Conservation (phyloP, 23 tunicate genomes). For the Corella eumyota region DNA sequence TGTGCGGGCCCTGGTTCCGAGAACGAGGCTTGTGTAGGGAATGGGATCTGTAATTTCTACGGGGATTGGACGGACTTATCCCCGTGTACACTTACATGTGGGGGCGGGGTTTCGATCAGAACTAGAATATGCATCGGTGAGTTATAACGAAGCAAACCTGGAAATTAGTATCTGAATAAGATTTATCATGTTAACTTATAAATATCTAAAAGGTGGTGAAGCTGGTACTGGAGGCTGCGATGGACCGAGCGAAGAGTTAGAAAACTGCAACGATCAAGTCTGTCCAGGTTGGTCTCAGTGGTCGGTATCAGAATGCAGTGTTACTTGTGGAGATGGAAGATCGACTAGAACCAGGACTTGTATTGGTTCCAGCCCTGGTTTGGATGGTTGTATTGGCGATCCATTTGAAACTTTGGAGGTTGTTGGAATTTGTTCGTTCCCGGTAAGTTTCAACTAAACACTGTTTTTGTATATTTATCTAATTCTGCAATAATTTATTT, state of each 20-base stretch:
- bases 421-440: too few species aligned
- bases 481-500: too few species aligned
- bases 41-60: conserved; percentile 25
- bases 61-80: conserved; percentile 28
- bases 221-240: conserved; percentile 22
- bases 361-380: conserved; percentile 15
- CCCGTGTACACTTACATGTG: conserved; percentile 47
- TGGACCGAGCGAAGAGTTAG: conserved; percentile 19
- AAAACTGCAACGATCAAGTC: conserved; percentile 12
- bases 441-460: too few species aligned
- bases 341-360: conserved; percentile 35
- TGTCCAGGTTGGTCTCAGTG: conserved; percentile 37
- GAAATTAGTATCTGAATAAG: too few species aligned
- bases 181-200: too few species aligned
- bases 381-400: conserved; percentile 32
- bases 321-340: conserved; percentile 51
- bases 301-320: conserved; percentile 16
- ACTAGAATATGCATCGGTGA: conserved; percentile 42
- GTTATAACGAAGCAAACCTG: too few species aligned
- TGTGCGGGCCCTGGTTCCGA: conserved; percentile 21
- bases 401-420: too few species aligned
- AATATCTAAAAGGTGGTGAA: conserved; percentile 24
- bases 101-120: conserved; percentile 46
- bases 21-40: conserved; percentile 1
- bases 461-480: too few species aligned